These are phyloP conservation scores for Netelia inedita DNA, from an alignment of 2,888 invertebrate species.

Conservation along the genomic window DNA sequence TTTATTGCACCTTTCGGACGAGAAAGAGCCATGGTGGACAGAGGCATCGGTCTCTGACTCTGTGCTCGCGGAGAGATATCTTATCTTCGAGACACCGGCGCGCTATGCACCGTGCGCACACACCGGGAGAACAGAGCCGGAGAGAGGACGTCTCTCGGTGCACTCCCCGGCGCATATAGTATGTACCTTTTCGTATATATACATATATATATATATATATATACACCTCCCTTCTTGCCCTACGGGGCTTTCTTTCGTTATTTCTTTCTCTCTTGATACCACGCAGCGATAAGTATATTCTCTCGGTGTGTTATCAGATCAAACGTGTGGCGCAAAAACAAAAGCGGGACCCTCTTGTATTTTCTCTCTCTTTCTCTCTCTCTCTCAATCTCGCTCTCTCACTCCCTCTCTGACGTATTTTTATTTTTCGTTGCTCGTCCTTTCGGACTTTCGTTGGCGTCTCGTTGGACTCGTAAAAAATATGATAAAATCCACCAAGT, in stretches of 20 bases:
- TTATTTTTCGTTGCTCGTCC: constrained; percentile 55
- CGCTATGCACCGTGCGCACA: constrained; percentile 63
- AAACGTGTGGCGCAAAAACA: constrained; percentile 80
- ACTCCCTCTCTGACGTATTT: constrained; percentile 53
- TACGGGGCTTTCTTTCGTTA: constrained; percentile 67
- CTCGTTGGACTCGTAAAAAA: constrained; percentile 68
- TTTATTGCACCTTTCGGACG: constrained; percentile 82
- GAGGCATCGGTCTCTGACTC: constrained; percentile 80
- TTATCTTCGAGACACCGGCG: constrained; percentile 81
- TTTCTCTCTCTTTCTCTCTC: constrained; percentile 63
- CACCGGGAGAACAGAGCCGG: constrained; percentile 5
- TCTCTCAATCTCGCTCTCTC: constrained; percentile 43
- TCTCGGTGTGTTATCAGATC: constrained; percentile 61
- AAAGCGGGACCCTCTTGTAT: constrained; percentile 72
- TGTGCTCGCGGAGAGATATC: constrained; percentile 78
- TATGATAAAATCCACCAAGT: constrained; percentile 64
- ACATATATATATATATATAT: constrained; percentile 48
- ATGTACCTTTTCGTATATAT: constrained; percentile 1
- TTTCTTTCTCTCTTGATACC: constrained; percentile 76
- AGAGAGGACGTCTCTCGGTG: constrained; percentile 50
- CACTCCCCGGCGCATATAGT: constrained; percentile 38
- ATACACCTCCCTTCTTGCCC: constrained; percentile 70
- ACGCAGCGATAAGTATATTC: constrained; percentile 81
- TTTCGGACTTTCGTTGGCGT: constrained; percentile 65
- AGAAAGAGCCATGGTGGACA: constrained; percentile 78